A percentile compares a stretch with the other conserved stretches of the same genome.
These are phyloP conservation scores for Lacanobia wlatinum DNA, from an alignment of 2,888 invertebrate genomes.

Conservation along the genomic window DNA sequence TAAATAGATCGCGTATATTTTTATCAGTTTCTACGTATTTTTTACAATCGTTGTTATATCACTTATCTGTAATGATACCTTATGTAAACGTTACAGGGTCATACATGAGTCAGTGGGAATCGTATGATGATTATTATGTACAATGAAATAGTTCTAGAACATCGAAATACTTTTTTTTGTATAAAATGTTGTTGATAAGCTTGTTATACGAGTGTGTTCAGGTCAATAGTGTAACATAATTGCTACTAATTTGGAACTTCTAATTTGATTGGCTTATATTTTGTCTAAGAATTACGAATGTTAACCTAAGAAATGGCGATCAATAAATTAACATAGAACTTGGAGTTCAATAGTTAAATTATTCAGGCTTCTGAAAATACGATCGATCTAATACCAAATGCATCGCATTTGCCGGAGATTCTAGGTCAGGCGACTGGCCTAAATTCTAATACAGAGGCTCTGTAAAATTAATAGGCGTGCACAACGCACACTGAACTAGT, in stretches of 20 bases:
- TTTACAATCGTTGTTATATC: conserved; percentile 16
- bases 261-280: not conserved
- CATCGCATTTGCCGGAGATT: conserved; percentile 6
- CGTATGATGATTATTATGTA: conserved; percentile 3
- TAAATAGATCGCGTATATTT: conserved; percentile 3
- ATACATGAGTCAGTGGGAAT: conserved; percentile 20
- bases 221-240: not conserved
- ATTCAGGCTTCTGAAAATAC: not conserved
- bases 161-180: not conserved
- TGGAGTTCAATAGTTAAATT: not conserved
- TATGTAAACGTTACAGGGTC: conserved; percentile 29
- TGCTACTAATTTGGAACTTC: not conserved
- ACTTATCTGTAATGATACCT: conserved; percentile 22
- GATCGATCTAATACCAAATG: not conserved
- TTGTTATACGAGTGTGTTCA: not conserved
- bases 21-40: conserved; percentile 48
- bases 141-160: conserved; percentile 15
- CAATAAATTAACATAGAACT: no score
- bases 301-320: no score
- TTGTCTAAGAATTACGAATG: not conserved
- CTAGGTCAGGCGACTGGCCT: conserved; percentile 4
- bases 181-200: not conserved
- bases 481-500: not conserved
- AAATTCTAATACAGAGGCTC: not conserved
- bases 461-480: not conserved